Conservation (phyloP, 2,888 invertebrate species). For the Lycophotia porphyrea region DNA sequence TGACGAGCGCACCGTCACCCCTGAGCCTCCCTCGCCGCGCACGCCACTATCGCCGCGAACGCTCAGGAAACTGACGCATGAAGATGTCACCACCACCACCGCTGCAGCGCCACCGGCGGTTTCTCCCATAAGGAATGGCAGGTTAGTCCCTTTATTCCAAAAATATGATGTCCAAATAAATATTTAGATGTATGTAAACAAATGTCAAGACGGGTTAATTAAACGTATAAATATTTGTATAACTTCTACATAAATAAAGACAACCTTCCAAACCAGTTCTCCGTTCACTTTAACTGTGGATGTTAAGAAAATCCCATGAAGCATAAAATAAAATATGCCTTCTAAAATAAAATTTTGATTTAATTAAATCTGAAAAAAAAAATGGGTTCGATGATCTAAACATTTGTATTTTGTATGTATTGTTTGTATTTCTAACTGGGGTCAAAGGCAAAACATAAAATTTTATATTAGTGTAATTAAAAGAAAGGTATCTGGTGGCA, state of each 20-base stretch:
- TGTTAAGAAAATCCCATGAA: conserved; percentile 64
- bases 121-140: conserved; percentile 82
- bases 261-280: conserved; percentile 73
- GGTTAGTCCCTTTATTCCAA: conserved; percentile 72
- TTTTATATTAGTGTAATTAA: conserved; percentile 69
- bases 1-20: conserved; percentile 83
- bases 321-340: conserved; percentile 2
- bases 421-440: conserved; percentile 46
- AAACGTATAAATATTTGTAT: conserved; percentile 58
- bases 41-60: conserved; percentile 83
- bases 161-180: conserved; percentile 39
- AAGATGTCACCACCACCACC: conserved; percentile 84
- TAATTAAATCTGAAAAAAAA: not conserved
- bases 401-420: conserved; percentile 22
- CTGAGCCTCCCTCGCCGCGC: conserved; percentile 76
- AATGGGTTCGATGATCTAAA: conserved; percentile 1
- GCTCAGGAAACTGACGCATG: conserved; percentile 83
- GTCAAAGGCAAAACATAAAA: conserved; percentile 56
- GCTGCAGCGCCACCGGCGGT: conserved; percentile 72
- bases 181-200: conserved; percentile 54
- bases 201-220: conserved; percentile 41
- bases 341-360: conserved; percentile 6
- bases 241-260: conserved; percentile 67
- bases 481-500: conserved; percentile 75
- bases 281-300: conserved; percentile 55